Base-by-base conservation (phyloP, 1,140 invertebrate species). In the Anastatus disparis region DNA sequence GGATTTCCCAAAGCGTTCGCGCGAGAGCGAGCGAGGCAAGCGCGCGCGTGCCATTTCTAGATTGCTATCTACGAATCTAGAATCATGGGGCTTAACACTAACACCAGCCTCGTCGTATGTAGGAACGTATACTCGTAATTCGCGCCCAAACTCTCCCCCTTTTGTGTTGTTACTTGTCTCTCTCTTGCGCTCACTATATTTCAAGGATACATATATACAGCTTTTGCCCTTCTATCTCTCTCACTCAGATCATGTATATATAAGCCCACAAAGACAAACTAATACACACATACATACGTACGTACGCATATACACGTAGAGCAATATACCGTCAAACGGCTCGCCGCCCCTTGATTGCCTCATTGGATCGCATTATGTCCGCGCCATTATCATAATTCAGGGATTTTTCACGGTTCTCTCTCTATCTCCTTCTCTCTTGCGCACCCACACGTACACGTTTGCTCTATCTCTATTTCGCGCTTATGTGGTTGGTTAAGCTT, bases 311-410 rank as follows among this genome's bases (percentile, higher is more conserved):
- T 22, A 48, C n/a, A 6, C 8, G 17, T 27, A n/a, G 61, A 6
- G 65, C 27, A 13, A 66, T 74, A 75, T 75, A 75, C 72, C 75
- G 63, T 71, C 71, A 73, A 75, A 76, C 78, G 74, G 71, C 78
- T n/a, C 76, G 76, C 74, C 78, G 72, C 76, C 81, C 81, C 81
- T 84, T 84, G 83, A 84, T 86, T 86, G 82, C 82, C 83, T 85
- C 82, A 84, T 85, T 85, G 80, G 81, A 85, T 85, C 80, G 82
- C 82, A 86, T 86, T 85, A 85, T 83, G 82, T 82, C 77, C 70
- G 68, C 75, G 76, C 79, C 81, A 84, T 85, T 86, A 85, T 86
- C 84, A 86, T 86, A 85, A 86, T 86, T 85, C 80, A 84, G 69
- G 75, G 69, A 81, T 84, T 86, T 85, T 85, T 86, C 78, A 81